Evolutionary conservation across 2,113 vertebrate species (phyloP), one percentile per base, ranked within the genome.

Genomic region (Archilochus colubris): DNA sequence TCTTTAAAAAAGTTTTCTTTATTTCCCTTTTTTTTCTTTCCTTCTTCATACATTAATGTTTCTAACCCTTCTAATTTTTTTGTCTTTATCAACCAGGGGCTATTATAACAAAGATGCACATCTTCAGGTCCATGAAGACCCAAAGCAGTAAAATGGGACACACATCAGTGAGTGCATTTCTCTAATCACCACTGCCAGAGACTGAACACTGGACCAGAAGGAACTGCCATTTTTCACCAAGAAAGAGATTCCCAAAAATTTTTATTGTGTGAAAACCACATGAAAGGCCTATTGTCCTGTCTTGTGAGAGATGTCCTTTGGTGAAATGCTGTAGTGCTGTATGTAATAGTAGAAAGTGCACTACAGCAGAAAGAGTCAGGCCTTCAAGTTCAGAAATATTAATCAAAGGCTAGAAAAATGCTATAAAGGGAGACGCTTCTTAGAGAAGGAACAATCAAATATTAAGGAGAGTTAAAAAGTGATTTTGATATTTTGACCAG

Each of bases 71-170:
- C 33, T 51, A 33, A 46, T 21, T 6, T 10, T 72, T 72, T 61
- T 28, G 19, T 72, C 25, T 12, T 43, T 44, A 48, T 20, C 5
- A 13, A 0, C 51, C 4, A 27, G 31, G 18, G 31, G 12, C 8
- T 68, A 31, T 50, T 64, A 48, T 53, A 68, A 38, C 7, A 31
- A 64, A 58, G 19, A 33, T 40, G 7, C 6, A 27, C 9, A 75
- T 4, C 13, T 20, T 75, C 30, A 57, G 30, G 43, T 13, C 69
- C 33, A 50, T 0, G 0, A 76, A 55, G 25, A 46, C n/a, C 9
- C 0, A 1, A 40, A 61, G 13, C 16, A 48, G 20, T 12, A 48
- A 30, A 46, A 16, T 3, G 0, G 27, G 8, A 18, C 8, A 53
- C 7, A 33, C 14, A 48, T 40, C n/a, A 27, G 6, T 40, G 33